These are phyloP conservation scores for Ectemnius cavifrons DNA, from an alignment of 2,888 invertebrate genomes.

Conservation along the genomic window DNA sequence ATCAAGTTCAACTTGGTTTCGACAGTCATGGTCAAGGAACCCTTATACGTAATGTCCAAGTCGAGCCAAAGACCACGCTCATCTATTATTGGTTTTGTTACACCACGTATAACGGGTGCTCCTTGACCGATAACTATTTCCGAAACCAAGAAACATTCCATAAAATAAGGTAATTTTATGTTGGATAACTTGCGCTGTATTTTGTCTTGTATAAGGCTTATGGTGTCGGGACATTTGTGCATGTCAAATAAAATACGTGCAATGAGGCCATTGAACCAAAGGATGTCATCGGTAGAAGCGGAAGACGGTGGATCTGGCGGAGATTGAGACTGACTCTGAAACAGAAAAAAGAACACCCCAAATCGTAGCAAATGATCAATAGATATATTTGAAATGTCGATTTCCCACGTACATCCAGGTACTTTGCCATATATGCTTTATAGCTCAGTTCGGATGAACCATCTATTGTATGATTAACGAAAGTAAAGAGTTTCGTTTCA, in stretches of 20 bases:
- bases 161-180: slow-evolving; percentile 93
- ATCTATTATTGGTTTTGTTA: slow-evolving; percentile 85
- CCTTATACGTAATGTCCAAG: slow-evolving; percentile 88
- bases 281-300: slow-evolving; percentile 76
- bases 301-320: slow-evolving; percentile 14
- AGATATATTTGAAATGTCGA: not conserved
- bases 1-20: slow-evolving; percentile 93
- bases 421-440: slow-evolving; percentile 72
- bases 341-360: not conserved
- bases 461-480: slow-evolving; percentile 58
- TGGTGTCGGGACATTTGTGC: slow-evolving; percentile 85
- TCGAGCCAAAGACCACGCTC: slow-evolving; percentile 94
- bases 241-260: slow-evolving; percentile 91
- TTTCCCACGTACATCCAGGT: slow-evolving; percentile 64
- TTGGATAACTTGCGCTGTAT: slow-evolving; percentile 92
- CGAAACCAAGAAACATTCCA: slow-evolving; percentile 89
- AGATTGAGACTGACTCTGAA: not conserved
- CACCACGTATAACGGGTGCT: slow-evolving; percentile 83
- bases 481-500: slow-evolving; percentile 66
- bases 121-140: slow-evolving; percentile 86
- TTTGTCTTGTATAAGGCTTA: slow-evolving; percentile 85
- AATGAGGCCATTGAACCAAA: slow-evolving; percentile 89
- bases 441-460: slow-evolving; percentile 68
- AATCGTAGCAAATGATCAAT: not conserved
- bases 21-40: slow-evolving; percentile 88